Base-by-base conservation (phyloP, 2,113 vertebrate species). In the Prunella fulvescens region DNA sequence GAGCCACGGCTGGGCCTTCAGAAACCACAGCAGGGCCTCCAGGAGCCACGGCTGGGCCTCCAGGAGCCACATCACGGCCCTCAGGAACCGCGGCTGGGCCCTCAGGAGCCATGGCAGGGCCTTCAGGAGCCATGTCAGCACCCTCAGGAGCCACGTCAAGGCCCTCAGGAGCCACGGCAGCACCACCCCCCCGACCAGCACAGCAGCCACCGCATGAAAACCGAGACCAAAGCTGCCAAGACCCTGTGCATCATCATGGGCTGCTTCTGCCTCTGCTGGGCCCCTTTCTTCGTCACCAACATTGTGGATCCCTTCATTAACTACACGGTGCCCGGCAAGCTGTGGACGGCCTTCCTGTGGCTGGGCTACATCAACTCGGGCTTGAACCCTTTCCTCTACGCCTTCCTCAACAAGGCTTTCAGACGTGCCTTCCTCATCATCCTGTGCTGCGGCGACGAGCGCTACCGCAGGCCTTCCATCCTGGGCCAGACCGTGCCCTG, bases 351-450 rank as follows among this genome's bases (percentile, higher is more conserved):
- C 93, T 99, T 99, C 97, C 98, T 99, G 66, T 99, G 99, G 99
- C 98, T 99, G 74, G 99, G 99, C 96, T 99, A 99, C 97, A 99
- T 99, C 97, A 99, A 99, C 98, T 99, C 99, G 94, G 99, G 99
- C 97, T 97, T 99, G 93, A 99, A 99, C 97, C 99, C 99, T 89
- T 99, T 99, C 96, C 99, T 99, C 91, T 99, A 99, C 89, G 99
- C 99, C 97, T 99, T 99, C 98, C 98, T 99, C 97, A 99, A 99
- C 98, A 99, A 99, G 98, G 99, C 99, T 95, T 99, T 99, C 98
- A 98, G 99, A 90, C 99, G 98, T 98, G 99, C 99, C 99, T 99
- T 99, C 98, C 99, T 99, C 97, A 99, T 99, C 98, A 99, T 99
- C 97, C 98, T 99, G 72, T 99, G 99, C 97, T 99, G 99, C 26